Evolutionary conservation across 2,888 invertebrate species (phyloP).

Genomic region (Boloria euphrosyne): DNA sequence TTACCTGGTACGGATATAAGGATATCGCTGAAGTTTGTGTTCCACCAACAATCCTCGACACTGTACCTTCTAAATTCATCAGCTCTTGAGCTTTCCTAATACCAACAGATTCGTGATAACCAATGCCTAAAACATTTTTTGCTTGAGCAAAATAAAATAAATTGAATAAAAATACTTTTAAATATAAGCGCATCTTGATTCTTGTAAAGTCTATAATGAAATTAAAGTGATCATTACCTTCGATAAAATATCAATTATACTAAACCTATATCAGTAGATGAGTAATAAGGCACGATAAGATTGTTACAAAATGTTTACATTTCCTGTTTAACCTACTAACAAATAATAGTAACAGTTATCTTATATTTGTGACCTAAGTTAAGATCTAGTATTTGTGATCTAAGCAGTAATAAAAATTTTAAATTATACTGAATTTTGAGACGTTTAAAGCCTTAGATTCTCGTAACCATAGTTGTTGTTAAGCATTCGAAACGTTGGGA

Average conservation of each 20-base stretch:
- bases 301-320: too few species aligned
- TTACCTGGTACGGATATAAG: slow-evolving; percentile 58
- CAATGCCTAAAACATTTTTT: slow-evolving; percentile 32
- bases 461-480: too few species aligned
- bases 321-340: too few species aligned
- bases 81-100: slow-evolving; percentile 53
- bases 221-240: not conserved
- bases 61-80: slow-evolving; percentile 42
- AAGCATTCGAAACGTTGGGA: too few species aligned
- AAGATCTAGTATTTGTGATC: too few species aligned
- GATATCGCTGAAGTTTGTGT: slow-evolving; percentile 45
- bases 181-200: not conserved
- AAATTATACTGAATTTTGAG: too few species aligned
- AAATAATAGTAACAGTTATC: too few species aligned
- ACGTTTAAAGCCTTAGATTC: too few species aligned
- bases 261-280: slow-evolving; percentile 1
- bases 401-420: too few species aligned
- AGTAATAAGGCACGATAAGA: not conserved
- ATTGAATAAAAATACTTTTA: slow-evolving; percentile 29
- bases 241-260: slow-evolving; percentile 1
- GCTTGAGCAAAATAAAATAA: slow-evolving; percentile 33
- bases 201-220: not conserved
- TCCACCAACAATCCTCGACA: slow-evolving; percentile 58
- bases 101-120: slow-evolving; percentile 58
- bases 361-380: too few species aligned